Percentiles rank a stretch among this genome's conserved stretches.
Conservation (phyloP, 2,113 vertebrate genomes). For the Nothoprocta pentlandii region DNA sequence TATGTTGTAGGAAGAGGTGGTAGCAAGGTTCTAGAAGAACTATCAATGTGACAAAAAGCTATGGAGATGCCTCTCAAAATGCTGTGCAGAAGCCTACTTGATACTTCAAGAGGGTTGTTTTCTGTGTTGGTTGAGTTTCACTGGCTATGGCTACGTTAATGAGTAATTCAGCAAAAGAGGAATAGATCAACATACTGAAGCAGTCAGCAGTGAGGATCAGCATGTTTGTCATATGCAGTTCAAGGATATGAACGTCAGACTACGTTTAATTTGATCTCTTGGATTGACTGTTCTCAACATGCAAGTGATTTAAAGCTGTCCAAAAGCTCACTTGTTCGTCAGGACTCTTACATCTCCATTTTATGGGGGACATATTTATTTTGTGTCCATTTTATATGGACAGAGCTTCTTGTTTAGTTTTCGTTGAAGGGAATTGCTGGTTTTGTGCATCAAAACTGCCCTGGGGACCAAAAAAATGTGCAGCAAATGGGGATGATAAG, state of each 20-base stretch:
- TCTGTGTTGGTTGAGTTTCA: background rate
- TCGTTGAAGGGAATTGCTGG: background rate
- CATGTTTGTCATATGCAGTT: background rate
- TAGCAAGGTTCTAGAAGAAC: background rate
- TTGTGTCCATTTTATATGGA: background rate
- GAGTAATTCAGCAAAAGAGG: background rate
- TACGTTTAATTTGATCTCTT: background rate
- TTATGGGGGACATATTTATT: background rate
- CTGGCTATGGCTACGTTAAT: background rate
- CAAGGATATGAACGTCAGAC: conserved; percentile 22
- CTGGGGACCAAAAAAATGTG: background rate
- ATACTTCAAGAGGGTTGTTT: background rate
- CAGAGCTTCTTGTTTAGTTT: background rate
- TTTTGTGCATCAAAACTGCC: background rate
- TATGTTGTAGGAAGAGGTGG: background rate
- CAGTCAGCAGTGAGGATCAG: background rate
- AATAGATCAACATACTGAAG: conserved; percentile 9
- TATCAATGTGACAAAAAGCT: background rate
- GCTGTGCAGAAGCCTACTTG: background rate
- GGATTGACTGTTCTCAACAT: background rate
- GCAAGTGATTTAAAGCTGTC: background rate
- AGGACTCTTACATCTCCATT: background rate
- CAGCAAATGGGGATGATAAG: background rate
- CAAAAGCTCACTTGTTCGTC: background rate
- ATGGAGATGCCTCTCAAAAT: background rate